These are phyloP conservation scores for Ochotona princeps DNA, from an alignment of 2,113 vertebrate genomes.

Conservation along the genomic window DNA sequence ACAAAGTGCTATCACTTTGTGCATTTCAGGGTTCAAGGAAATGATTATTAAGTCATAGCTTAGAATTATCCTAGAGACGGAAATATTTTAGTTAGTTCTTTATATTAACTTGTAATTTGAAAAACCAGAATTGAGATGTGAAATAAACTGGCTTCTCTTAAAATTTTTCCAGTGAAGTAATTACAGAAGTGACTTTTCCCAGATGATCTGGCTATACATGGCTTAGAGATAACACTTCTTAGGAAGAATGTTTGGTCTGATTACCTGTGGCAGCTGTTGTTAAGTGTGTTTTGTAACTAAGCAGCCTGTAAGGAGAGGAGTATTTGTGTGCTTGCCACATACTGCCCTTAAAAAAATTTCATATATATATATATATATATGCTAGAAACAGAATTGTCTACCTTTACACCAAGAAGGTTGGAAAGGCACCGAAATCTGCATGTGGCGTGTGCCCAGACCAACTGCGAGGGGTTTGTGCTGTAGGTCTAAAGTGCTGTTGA, in stretches of 20 bases:
- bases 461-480: constrained; percentile 96
- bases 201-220: not conserved
- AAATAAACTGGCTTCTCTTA: constrained; percentile 10
- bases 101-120: constrained; percentile 45
- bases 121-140: constrained; percentile 53
- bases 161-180: constrained; percentile 15
- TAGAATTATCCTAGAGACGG: constrained; percentile 10
- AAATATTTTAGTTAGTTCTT: constrained; percentile 17
- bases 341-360: constrained; percentile 13
- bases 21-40: not conserved
- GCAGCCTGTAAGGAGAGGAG: not conserved
- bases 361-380: too few relatives aligned
- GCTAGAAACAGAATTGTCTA: constrained; percentile 98
- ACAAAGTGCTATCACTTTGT: constrained; percentile 23
- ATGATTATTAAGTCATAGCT: constrained; percentile 16
- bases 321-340: not conserved
- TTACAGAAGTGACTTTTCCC: constrained; percentile 14
- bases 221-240: not conserved
- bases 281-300: constrained; percentile 34
- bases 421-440: constrained; percentile 97
- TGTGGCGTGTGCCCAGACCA: constrained; percentile 98
- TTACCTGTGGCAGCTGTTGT: not conserved
- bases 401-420: constrained; percentile 98
- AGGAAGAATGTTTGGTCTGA: not conserved
- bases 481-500: constrained; percentile 98